These are phyloP conservation scores for Eurytoma adleriae DNA, from an alignment of 2,888 invertebrate genomes.

Conservation along the genomic window DNA sequence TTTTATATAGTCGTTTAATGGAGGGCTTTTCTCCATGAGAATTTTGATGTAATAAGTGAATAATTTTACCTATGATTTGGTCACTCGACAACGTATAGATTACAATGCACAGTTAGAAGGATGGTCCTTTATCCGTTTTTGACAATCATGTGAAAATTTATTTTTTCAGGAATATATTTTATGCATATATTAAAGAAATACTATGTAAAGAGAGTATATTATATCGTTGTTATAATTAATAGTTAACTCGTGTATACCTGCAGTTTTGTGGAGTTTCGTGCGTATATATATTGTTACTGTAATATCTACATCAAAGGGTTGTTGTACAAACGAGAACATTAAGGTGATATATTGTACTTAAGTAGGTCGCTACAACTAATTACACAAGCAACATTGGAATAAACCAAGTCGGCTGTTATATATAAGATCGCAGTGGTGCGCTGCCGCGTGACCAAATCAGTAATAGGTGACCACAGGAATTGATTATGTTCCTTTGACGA, in stretches of 20 bases:
- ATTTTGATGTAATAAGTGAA: neutral
- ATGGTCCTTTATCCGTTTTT: constrained; percentile 11
- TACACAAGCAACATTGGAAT: constrained; percentile 9
- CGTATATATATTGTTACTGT: neutral
- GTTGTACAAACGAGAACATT: constrained; percentile 17
- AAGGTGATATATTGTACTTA: constrained; percentile 34
- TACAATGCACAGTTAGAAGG: neutral
- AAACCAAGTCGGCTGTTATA: constrained; percentile 17
- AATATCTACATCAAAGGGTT: constrained; percentile 8
- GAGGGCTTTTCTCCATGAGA: neutral
- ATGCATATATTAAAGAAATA: neutral
- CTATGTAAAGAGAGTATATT: neutral
- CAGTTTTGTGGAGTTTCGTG: constrained; percentile 16
- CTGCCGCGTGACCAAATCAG: constrained; percentile 9
- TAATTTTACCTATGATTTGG: neutral
- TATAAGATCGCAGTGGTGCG: neutral
- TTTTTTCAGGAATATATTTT: constrained; percentile 34
- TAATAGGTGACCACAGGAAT: too few relatives aligned
- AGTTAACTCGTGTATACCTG: constrained; percentile 2
- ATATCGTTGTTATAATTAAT: constrained; percentile 13
- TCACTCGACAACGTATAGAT: constrained; percentile 17
- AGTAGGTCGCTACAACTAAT: constrained; percentile 20
- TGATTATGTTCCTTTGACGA: too few relatives aligned
- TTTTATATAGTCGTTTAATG: too few relatives aligned
- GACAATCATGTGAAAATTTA: constrained; percentile 42